Evolutionary conservation across 1,140 invertebrate species (phyloP).

Genomic region (Centruroides sculpturatus): DNA sequence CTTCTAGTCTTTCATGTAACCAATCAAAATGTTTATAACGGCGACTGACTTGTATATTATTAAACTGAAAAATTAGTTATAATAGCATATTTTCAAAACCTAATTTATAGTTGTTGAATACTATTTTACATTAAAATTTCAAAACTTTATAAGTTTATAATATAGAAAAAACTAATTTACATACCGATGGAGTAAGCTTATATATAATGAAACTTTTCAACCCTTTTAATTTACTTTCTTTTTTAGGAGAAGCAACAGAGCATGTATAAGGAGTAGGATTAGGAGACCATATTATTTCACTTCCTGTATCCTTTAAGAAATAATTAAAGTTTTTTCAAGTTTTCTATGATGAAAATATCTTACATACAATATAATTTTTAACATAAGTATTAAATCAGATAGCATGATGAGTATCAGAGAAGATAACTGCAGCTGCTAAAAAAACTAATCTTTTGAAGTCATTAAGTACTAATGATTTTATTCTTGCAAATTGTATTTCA

Average conservation of each 20-base stretch:
- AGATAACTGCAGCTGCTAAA: no score
- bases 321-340: no score
- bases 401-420: no score
- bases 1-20: conserved; percentile 81
- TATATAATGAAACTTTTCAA: conserved; percentile 96
- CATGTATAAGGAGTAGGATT: conserved; percentile 15
- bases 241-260: conserved; percentile 83
- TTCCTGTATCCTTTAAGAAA: conserved; percentile 10
- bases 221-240: conserved; percentile 91
- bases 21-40: conserved; percentile 99
- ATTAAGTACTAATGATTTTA: no score
- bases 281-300: conserved; percentile 16
- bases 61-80: conserved; percentile 31
- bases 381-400: no score
- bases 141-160: background rate
- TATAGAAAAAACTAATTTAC: background rate
- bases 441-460: no score
- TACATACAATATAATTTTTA: no score
- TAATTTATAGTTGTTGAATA: no score
- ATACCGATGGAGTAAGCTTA: conserved; percentile 69
- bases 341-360: no score
- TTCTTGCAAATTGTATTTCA: no score
- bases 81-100: no score
- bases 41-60: conserved; percentile 86
- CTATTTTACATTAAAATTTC: no score